These are phyloP conservation scores for Drymonia ruficornis DNA, from an alignment of 2,888 invertebrate genomes.

Conservation along the genomic window DNA sequence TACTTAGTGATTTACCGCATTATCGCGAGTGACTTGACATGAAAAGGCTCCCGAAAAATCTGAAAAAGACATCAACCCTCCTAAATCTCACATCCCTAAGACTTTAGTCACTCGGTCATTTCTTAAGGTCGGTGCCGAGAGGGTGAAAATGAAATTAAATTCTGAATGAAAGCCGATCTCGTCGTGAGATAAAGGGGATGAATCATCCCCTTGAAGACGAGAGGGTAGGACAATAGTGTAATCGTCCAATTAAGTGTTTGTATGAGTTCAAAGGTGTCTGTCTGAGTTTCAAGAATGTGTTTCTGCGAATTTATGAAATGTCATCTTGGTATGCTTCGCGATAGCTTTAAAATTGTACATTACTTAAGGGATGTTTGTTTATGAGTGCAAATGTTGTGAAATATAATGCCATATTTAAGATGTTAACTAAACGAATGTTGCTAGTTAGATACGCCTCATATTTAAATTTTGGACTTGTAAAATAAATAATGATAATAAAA, in stretches of 20 bases:
- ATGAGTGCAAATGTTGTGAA: not conserved
- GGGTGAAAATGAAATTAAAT: constrained; percentile 84
- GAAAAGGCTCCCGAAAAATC: constrained; percentile 34
- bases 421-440: too few relatives aligned
- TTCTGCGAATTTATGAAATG: constrained; percentile 35
- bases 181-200: constrained; percentile 75
- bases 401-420: too few relatives aligned
- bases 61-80: constrained; percentile 59
- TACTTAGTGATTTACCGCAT: constrained; percentile 9
- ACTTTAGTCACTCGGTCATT: constrained; percentile 76
- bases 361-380: constrained; percentile 1
- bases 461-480: too few relatives aligned
- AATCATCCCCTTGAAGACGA: constrained; percentile 71
- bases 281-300: constrained; percentile 53
- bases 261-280: constrained; percentile 60
- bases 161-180: constrained; percentile 79
- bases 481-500: too few relatives aligned
- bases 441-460: too few relatives aligned
- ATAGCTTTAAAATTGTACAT: too few relatives aligned
- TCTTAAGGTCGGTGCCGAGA: constrained; percentile 65
- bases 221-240: constrained; percentile 80
- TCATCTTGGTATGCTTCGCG: constrained; percentile 9
- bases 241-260: constrained; percentile 82
- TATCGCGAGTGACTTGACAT: constrained; percentile 19
- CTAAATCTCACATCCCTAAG: constrained; percentile 59